Evolutionary conservation across 2,888 invertebrate genomes (phyloP).

Genomic region (Phengaris alcon): DNA sequence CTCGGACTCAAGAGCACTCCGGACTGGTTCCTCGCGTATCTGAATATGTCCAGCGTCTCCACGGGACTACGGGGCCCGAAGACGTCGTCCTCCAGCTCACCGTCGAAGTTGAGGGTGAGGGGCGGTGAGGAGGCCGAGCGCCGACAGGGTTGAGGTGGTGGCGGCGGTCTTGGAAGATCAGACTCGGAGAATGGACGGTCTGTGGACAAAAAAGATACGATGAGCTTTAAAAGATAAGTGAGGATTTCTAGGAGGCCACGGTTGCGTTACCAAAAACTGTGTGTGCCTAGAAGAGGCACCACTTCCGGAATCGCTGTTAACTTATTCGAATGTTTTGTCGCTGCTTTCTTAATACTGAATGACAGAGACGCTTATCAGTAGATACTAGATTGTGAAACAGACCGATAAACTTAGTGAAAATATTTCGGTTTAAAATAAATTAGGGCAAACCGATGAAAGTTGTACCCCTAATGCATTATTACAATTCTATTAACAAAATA

Average conservation of each 20-base stretch:
- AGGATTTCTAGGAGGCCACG: background rate
- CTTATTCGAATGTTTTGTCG: no score
- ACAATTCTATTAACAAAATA: no score
- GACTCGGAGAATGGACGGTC: constrained; percentile 73
- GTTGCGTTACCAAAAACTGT: no score
- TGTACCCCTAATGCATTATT: no score
- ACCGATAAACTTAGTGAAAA: no score
- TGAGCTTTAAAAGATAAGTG: background rate
- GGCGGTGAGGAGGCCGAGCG: constrained; percentile 68
- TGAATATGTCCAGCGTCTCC: constrained; percentile 60
- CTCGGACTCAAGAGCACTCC: constrained; percentile 67
- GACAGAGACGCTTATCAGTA: no score
- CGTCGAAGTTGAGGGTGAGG: constrained; percentile 60
- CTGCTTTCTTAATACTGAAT: no score
- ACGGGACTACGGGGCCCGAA: constrained; percentile 63
- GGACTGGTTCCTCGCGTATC: constrained; percentile 62
- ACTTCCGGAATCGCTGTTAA: no score
- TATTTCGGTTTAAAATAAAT: no score
- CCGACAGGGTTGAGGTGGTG: constrained; percentile 51
- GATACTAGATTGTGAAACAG: no score
- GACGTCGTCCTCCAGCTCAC: constrained; percentile 72
- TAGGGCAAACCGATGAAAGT: no score
- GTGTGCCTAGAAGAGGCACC: no score
- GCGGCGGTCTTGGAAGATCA: constrained; percentile 55
- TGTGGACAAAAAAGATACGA: constrained; percentile 45